Evolutionary conservation across 1,140 invertebrate species (phyloP).

Genomic region (Delia radicum): DNA sequence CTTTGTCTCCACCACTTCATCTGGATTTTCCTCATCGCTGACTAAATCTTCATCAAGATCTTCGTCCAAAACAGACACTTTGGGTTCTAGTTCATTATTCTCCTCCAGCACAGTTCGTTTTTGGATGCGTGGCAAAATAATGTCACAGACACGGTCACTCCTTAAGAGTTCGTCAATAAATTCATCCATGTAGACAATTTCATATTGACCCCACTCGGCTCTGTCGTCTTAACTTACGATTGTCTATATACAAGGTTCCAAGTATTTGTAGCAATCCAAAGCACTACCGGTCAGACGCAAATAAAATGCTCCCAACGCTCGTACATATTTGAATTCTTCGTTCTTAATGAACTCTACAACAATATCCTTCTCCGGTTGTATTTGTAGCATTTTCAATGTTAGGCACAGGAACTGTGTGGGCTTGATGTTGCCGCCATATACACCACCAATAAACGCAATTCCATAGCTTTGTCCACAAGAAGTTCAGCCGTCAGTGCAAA

Average conservation of each 20-base stretch:
- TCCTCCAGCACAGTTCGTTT: conserved; percentile 91
- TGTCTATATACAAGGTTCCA: conserved; percentile 98
- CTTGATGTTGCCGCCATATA: conserved; percentile 96
- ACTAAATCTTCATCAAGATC: conserved; percentile 86
- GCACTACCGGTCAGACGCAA: conserved; percentile 92
- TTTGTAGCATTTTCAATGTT: conserved; percentile 98
- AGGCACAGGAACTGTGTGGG: conserved; percentile 97
- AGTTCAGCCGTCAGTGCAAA: conserved; percentile 97
- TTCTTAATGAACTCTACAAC: conserved; percentile 99
- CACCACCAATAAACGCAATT: conserved; percentile 90
- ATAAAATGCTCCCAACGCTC: conserved; percentile 95
- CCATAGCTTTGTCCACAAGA: conserved; percentile 98
- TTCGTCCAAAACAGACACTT: conserved; percentile 92
- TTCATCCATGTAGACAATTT: conserved; percentile 96
- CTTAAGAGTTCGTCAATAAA: conserved; percentile 92
- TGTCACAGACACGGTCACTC: conserved; percentile 92
- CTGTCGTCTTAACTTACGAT: conserved; percentile 89
- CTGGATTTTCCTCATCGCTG: conserved; percentile 56
- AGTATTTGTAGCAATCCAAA: conserved; percentile 96
- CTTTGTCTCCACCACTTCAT: conserved; percentile 47
- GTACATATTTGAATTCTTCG: conserved; percentile 98
- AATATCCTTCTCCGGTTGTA: conserved; percentile 99
- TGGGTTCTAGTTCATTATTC: conserved; percentile 88
- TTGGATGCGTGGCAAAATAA: conserved; percentile 94
- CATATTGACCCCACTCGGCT: conserved; percentile 84